Evolutionary conservation across 1,140 invertebrate species (phyloP).

Genomic region (Drosophila murphyi): DNA sequence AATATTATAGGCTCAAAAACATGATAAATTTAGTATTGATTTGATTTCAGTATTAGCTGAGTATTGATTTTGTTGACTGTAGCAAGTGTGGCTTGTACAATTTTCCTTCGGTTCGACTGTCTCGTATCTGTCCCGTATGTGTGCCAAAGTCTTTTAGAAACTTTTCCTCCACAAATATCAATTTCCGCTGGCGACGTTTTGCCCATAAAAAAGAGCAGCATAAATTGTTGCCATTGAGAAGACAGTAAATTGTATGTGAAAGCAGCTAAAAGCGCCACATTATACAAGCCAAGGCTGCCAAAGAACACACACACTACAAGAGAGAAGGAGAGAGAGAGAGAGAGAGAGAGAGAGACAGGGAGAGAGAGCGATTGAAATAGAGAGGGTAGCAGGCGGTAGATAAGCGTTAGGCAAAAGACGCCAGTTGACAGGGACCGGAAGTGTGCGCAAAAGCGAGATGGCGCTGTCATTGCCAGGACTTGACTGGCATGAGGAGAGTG

Average conservation of each 20-base stretch:
- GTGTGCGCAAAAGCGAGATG: slow-evolving; percentile 80
- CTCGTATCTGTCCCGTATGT: slow-evolving; percentile 26
- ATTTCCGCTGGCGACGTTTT: slow-evolving; percentile 78
- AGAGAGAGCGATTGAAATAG: background rate
- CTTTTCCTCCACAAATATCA: slow-evolving; percentile 70
- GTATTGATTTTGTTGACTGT: background rate
- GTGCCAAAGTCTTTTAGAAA: slow-evolving; percentile 64
- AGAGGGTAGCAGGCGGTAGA: background rate
- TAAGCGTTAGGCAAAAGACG: slow-evolving; percentile 11
- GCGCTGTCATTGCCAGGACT: slow-evolving; percentile 58
- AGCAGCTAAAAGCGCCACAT: slow-evolving; percentile 75
- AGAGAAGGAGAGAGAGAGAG: background rate
- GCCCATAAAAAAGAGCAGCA: slow-evolving; percentile 60
- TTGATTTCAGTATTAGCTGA: background rate
- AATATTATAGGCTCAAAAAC: no score
- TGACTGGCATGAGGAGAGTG: background rate
- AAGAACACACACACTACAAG: background rate
- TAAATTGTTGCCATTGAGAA: slow-evolving; percentile 80
- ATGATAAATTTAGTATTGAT: no score
- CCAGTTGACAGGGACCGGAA: slow-evolving; percentile 57
- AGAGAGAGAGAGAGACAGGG: slow-evolving; percentile 13
- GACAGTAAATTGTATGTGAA: slow-evolving; percentile 83
- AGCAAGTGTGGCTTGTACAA: background rate
- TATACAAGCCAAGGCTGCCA: slow-evolving; percentile 41
- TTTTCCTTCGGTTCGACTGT: background rate